These are phyloP conservation scores for Hecatera dysodea DNA, from an alignment of 2,888 invertebrate genomes.

Conservation along the genomic window DNA sequence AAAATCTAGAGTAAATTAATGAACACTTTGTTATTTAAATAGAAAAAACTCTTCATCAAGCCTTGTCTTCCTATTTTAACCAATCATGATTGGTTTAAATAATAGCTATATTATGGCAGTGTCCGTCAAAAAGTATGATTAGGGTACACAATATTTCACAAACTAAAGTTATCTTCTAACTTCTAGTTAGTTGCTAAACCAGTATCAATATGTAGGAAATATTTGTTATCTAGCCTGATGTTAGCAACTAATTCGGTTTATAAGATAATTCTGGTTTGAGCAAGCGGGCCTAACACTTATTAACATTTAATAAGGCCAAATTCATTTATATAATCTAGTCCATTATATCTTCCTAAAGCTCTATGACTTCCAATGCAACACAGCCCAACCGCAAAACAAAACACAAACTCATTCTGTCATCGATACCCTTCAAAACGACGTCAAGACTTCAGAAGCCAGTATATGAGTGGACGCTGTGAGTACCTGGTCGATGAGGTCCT, in stretches of 20 bases:
- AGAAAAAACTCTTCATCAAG: background rate
- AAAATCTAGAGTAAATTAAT: slow-evolving; percentile 5
- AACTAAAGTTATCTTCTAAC: no score
- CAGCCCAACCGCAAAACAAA: slow-evolving; percentile 11
- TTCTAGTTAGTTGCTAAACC: no score
- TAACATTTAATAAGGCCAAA: slow-evolving; percentile 24
- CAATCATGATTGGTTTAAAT: no score
- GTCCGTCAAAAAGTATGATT: no score
- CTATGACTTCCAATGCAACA: slow-evolving; percentile 40
- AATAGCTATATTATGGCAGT: no score
- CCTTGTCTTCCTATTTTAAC: no score
- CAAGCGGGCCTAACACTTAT: background rate
- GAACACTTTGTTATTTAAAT: slow-evolving; percentile 22
- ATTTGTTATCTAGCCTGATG: no score
- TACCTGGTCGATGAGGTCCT: slow-evolving; percentile 98
- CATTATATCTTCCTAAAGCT: background rate
- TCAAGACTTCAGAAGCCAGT: slow-evolving; percentile 75
- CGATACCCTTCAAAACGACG: slow-evolving; percentile 70
- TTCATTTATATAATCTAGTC: background rate
- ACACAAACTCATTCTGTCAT: slow-evolving; percentile 5
- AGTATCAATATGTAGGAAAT: no score
- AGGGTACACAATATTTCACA: no score
- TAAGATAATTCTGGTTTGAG: no score
- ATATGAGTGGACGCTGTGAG: slow-evolving; percentile 70
- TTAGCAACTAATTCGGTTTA: no score